Base-by-base conservation (phyloP, 2,888 invertebrate species). In the Nebria brevicollis region DNA sequence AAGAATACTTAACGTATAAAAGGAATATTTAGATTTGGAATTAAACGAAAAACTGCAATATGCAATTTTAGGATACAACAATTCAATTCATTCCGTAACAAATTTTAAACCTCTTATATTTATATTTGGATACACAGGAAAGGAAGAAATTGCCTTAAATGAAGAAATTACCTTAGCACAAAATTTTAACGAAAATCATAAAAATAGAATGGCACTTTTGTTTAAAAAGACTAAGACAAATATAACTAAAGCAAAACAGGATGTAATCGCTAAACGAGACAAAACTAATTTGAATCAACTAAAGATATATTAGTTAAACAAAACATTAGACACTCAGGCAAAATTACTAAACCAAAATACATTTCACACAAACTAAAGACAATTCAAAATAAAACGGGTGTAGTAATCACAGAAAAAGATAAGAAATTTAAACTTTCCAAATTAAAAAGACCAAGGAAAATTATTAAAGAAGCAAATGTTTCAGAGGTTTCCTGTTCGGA, bases 31-130 rank as follows among this genome's bases (percentile, higher is more conserved):
- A 20, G 20, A 80, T 25, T 75, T 75, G 11, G 64, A 74, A 20
- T 20, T 20, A 20, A 20, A 1, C 20, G 20, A 20, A 20, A 20
- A 20, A 20, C 0, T 20, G 0, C 20, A 20, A 1, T 20, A 1
- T 20, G 20, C 20, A 20, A 20, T 20, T 20, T 20, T 20, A 20
- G 20, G 20, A 20, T 20, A 20, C 1, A 20, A 20, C 1, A 20
- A 20, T 34, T 64, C 26, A 6, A 65, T 79, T 8, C 66, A 79
- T 65, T 74, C 74, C 11, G 26, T 64, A 15, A 79, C 79, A 66
- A 65, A 70, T 64, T 8, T 43, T 15, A 76, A 34, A 76, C 42
- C 76, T 0, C n/a, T 66, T 34, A 66, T 26, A 66, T 66, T 76
- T 1, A 65, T 75, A 64, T 64, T 64, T n/a, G 75, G 75, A 65